Evolutionary conservation across 2,113 vertebrate species (phyloP).

Genomic region (Coregonus clupeaformis): DNA sequence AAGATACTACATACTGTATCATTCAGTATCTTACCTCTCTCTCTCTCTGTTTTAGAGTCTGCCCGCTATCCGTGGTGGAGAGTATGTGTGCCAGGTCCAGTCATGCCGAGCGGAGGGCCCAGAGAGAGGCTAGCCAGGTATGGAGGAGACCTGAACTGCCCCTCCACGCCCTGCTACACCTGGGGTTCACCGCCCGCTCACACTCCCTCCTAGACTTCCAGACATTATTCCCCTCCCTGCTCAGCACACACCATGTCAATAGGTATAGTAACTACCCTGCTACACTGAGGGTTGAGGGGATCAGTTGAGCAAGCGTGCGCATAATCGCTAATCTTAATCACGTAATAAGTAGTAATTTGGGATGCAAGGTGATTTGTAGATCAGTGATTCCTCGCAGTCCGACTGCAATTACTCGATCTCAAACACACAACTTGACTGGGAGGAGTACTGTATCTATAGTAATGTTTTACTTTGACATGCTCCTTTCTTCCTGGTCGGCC

Average conservation of each 20-base stretch:
- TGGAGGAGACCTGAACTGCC: slow-evolving; percentile 74
- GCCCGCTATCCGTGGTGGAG: slow-evolving; percentile 68
- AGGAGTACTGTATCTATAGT: no score
- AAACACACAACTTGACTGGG: neutral
- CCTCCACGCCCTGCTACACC: slow-evolving; percentile 72
- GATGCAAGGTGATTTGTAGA: no score
- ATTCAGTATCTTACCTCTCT: no score
- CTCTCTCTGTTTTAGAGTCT: slow-evolving; percentile 74
- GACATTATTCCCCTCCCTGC: slow-evolving; percentile 66
- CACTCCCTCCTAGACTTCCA: slow-evolving; percentile 74
- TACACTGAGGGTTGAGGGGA: neutral
- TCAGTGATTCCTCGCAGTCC: no score
- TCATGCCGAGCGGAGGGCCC: slow-evolving; percentile 47
- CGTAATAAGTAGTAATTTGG: no score
- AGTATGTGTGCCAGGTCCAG: slow-evolving; percentile 35
- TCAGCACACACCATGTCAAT: slow-evolving; percentile 69
- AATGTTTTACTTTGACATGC: no score
- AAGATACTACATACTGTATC: no score
- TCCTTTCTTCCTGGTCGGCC: slow-evolving; percentile 22
- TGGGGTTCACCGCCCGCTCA: slow-evolving; percentile 81
- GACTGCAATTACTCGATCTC: neutral
- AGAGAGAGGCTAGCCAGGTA: slow-evolving; percentile 29
- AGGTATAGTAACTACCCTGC: slow-evolving; percentile 60
- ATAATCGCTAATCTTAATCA: no score
- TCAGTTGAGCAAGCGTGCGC: neutral